Percentiles rank a stretch among this genome's conserved stretches.
phyloP scores from a whole-genome alignment of 2,888 invertebrate species.

The Ormyrus rosae region DNA sequence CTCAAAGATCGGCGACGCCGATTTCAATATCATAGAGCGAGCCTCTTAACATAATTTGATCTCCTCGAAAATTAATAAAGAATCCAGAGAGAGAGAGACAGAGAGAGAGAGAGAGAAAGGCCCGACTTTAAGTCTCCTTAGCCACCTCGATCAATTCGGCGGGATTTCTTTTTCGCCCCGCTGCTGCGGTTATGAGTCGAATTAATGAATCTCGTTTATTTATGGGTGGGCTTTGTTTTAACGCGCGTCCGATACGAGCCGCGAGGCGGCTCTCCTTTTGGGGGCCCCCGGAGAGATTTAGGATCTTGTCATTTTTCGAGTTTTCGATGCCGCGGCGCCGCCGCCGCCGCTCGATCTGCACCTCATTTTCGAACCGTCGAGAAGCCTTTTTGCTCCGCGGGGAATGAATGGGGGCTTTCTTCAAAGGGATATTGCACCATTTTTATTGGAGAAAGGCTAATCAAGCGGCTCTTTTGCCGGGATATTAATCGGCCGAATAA shows the following conservation, averaged over 20 bases:
- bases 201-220: conserved; percentile 57
- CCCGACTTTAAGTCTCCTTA: conserved; percentile 5
- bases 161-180: conserved; percentile 11
- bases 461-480: no score
- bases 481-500: no score
- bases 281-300: conserved; percentile 31
- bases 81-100: background rate
- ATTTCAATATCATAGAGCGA: conserved; percentile 14
- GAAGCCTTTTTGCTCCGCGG: background rate
- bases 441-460: no score
- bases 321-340: conserved; percentile 11
- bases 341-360: background rate
- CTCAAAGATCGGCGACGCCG: background rate
- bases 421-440: background rate
- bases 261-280: conserved; percentile 16
- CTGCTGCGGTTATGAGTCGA: conserved; percentile 49
- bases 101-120: background rate
- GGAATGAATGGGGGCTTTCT: conserved; percentile 38
- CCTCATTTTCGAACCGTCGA: conserved; percentile 18
- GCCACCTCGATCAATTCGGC: background rate
- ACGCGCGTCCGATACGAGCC: conserved; percentile 19
- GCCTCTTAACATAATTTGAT: conserved; percentile 31
- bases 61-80: conserved; percentile 23
- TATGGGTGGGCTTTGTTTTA: conserved; percentile 54
- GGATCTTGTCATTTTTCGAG: conserved; percentile 47